These are phyloP conservation scores for Saccopteryx leptura DNA, from an alignment of 2,113 vertebrate species.

Conservation along the genomic window DNA sequence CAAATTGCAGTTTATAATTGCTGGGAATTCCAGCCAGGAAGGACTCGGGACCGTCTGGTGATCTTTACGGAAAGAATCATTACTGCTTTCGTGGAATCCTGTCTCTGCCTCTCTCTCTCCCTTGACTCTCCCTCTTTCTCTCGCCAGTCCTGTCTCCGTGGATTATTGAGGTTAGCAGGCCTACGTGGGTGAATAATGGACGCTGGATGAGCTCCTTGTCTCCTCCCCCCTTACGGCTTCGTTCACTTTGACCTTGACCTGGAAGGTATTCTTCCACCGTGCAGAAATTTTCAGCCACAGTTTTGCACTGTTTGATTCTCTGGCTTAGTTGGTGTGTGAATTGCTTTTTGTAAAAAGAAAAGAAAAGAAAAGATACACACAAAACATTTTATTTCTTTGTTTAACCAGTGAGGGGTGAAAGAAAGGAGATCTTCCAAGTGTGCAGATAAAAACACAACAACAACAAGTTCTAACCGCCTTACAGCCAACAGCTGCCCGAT, in stretches of 20 bases:
- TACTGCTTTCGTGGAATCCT: neutral
- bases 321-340: conserved; percentile 62
- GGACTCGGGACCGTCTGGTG: neutral
- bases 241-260: conserved; percentile 50
- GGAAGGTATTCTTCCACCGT: conserved; percentile 23
- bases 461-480: neutral
- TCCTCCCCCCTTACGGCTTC: neutral
- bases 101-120: neutral
- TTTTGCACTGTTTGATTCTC: conserved; percentile 45
- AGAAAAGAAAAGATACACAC: neutral
- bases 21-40: neutral
- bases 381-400: conserved; percentile 69
- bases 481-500: conserved; percentile 57
- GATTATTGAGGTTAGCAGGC: neutral
- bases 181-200: neutral
- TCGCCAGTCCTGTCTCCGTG: neutral
- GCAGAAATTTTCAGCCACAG: conserved; percentile 58
- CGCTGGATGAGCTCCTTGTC: neutral
- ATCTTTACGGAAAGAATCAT: neutral
- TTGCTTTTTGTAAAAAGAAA: conserved; percentile 5
- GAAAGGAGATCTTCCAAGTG: conserved; percentile 61
- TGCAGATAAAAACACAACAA: conserved; percentile 51
- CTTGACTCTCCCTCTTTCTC: neutral
- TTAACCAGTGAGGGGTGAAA: conserved; percentile 75
- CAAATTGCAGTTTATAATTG: neutral